Conservation (phyloP, 2,113 vertebrate species). For the Anoura caudifer region DNA sequence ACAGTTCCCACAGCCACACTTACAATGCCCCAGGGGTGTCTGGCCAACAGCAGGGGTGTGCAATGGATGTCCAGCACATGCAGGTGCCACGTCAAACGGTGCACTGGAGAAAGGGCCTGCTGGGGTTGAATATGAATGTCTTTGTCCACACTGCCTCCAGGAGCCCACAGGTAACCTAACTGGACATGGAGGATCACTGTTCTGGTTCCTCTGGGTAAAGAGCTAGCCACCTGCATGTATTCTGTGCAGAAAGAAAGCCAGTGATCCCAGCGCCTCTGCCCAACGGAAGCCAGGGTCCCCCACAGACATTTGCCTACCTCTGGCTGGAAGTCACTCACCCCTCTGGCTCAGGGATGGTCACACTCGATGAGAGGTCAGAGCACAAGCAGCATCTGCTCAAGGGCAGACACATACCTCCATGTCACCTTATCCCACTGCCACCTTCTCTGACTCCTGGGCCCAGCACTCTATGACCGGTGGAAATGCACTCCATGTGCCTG, state of each 20-base stretch:
- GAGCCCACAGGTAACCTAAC: not conserved
- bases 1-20: not conserved
- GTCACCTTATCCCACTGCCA: too few species aligned
- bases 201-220: not conserved
- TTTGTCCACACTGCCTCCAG: not conserved
- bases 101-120: not conserved
- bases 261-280: not conserved
- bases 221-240: not conserved
- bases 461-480: not conserved
- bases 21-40: too few species aligned
- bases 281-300: not conserved
- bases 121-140: not conserved
- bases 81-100: not conserved
- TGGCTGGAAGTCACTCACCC: not conserved
- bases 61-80: accelerated
- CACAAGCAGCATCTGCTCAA: not conserved
- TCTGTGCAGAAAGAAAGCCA: not conserved
- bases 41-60: not conserved
- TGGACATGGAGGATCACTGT: not conserved
- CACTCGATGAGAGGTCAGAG: not conserved
- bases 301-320: not conserved
- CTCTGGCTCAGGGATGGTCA: not conserved
- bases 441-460: not conserved
- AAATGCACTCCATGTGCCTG: not conserved
- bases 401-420: not conserved